Percentiles rank a stretch among this genome's conserved stretches.
Evolutionary conservation across 2,797 vertebrate genomes (phyloP).

Genomic region (Chaunax sp.): DNA sequence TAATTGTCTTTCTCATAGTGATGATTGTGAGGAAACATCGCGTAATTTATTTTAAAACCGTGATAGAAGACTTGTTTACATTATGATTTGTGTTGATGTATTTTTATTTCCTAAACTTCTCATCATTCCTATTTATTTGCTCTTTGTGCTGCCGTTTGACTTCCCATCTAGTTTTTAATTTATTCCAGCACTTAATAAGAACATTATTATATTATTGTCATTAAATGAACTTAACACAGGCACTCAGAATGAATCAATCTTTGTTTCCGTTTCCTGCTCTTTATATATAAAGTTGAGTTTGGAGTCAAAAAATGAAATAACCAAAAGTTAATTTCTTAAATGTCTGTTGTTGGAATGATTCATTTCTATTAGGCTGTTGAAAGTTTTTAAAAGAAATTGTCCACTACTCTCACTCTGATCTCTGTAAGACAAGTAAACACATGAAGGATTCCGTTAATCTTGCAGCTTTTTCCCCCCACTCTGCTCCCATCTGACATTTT

Average conservation of each 20-base stretch:
- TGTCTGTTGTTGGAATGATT: neutral
- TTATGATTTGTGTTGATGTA: slow-evolving; percentile 37
- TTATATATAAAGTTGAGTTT: slow-evolving; percentile 6
- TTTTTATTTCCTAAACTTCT: slow-evolving; percentile 30
- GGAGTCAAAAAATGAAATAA: neutral
- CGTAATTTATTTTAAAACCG: slow-evolving; percentile 18
- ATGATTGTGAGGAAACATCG: slow-evolving; percentile 16
- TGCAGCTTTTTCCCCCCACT: neutral
- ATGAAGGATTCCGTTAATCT: neutral
- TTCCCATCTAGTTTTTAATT: slow-evolving; percentile 4
- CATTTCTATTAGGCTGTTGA: neutral
- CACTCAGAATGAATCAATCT: neutral
- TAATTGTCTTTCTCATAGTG: neutral
- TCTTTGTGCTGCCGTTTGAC: slow-evolving; percentile 1
- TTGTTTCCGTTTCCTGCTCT: neutral
- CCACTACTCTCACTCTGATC: neutral
- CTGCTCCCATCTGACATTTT: neutral
- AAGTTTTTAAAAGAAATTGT: neutral
- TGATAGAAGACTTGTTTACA: slow-evolving; percentile 56
- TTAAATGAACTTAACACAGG: neutral
- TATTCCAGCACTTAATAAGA: slow-evolving; percentile 8
- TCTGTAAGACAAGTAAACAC: slow-evolving; percentile 11
- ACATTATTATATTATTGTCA: neutral
- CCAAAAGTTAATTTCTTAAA: neutral
- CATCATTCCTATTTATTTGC: slow-evolving; percentile 60